Evolutionary conservation across 2,113 vertebrate genomes (phyloP).

Genomic region (Polypterus senegalus): DNA sequence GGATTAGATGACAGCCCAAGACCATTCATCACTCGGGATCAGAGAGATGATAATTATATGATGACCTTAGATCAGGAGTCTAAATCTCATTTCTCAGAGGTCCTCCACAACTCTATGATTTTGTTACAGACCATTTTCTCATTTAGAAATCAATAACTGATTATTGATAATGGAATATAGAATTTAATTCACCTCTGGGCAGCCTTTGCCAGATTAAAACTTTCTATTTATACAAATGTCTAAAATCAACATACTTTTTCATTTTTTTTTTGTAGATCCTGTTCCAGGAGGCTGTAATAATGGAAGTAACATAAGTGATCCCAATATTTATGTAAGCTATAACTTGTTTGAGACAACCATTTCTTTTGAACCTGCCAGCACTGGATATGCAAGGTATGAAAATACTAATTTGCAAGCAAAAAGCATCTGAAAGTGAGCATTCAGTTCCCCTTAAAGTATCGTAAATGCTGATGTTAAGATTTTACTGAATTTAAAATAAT

Average conservation of each 20-base stretch:
- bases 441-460: background rate
- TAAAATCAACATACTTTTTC: background rate
- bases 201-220: background rate
- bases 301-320: constrained; percentile 70
- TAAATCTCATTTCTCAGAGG: too few species aligned
- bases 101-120: background rate
- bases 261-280: constrained; percentile 56
- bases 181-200: background rate
- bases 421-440: background rate
- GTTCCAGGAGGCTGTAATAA: constrained; percentile 83
- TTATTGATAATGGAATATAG: background rate
- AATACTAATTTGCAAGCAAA: background rate
- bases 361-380: constrained; percentile 75
- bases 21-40: too few species aligned
- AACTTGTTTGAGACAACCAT: constrained; percentile 68
- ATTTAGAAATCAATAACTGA: background rate
- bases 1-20: too few species aligned
- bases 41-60: too few species aligned
- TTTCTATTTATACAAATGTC: constrained; percentile 3
- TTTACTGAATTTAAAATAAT: background rate
- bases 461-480: background rate
- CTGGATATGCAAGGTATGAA: constrained; percentile 68
- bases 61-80: too few species aligned
- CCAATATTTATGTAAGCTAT: constrained; percentile 76
- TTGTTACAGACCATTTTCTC: background rate